phyloP scores from a whole-genome alignment of 53 echinoderm and acorn worm genomes.

The Patiria pectinifera region DNA sequence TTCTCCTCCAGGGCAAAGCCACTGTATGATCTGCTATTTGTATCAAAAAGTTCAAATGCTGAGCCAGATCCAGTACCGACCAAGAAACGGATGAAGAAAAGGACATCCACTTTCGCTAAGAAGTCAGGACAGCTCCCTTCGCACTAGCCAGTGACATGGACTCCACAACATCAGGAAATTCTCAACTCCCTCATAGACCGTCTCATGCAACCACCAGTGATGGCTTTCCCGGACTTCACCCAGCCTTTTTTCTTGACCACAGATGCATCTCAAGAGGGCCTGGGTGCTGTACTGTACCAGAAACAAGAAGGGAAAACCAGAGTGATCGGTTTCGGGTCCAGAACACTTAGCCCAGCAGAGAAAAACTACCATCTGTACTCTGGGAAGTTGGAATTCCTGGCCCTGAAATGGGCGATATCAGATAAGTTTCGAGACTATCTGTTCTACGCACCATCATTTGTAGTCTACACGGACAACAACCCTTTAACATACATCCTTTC shows the following conservation, averaged over 20 bases:
- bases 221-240: slow-evolving; percentile 57
- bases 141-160: slow-evolving; percentile 5
- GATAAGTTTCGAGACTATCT: slow-evolving; percentile 59
- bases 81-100: background rate
- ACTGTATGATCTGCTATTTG: slow-evolving; percentile 54
- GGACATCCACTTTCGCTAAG: background rate
- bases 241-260: slow-evolving; percentile 47
- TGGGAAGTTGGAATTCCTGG: slow-evolving; percentile 36
- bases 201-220: slow-evolving; percentile 29
- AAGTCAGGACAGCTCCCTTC: too few species aligned
- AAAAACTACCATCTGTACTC: slow-evolving; percentile 77
- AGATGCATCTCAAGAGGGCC: slow-evolving; percentile 33
- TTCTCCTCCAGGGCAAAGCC: slow-evolving; percentile 58
- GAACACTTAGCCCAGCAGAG: slow-evolving; percentile 59
- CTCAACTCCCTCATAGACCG: background rate
- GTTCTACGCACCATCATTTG: background rate
- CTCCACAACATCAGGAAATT: slow-evolving; percentile 24
- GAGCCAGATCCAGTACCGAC: too few species aligned
- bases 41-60: too few species aligned
- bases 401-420: background rate
- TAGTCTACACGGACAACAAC: too few species aligned
- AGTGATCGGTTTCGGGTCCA: slow-evolving; percentile 65
- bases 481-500: too few species aligned
- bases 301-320: background rate
- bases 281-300: slow-evolving; percentile 47